Conservation (phyloP, 2,797 vertebrate genomes). For the Tragopan temminckii region DNA sequence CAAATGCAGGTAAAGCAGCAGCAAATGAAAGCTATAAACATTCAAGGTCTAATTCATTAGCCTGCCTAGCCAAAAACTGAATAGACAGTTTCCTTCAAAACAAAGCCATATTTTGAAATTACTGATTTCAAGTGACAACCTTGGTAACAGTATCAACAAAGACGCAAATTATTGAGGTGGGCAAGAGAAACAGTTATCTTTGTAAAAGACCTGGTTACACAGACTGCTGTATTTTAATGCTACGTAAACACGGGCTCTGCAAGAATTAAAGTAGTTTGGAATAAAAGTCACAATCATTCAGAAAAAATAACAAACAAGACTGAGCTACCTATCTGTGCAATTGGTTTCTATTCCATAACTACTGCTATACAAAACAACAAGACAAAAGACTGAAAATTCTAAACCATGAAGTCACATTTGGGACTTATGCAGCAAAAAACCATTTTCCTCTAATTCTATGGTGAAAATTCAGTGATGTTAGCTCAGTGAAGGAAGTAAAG, state of each 20-base stretch:
- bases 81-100: neutral
- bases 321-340: neutral
- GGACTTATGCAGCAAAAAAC: neutral
- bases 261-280: neutral
- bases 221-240: neutral
- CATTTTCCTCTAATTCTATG: neutral
- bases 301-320: neutral
- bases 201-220: neutral
- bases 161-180: neutral
- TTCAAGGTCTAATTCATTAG: neutral
- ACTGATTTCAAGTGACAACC: neutral
- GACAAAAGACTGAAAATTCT: neutral
- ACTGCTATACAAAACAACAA: neutral
- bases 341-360: neutral
- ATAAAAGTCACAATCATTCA: neutral
- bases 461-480: neutral
- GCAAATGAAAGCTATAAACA: neutral
- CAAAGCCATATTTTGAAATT: neutral
- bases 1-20: neutral
- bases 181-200: neutral
- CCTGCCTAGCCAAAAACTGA: neutral
- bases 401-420: neutral
- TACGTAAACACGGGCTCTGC: neutral
- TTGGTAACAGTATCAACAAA: neutral
- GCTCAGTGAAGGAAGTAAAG: neutral